Base-by-base conservation (phyloP, 2,888 invertebrate genomes). In the Apomyelois bistriatella region DNA sequence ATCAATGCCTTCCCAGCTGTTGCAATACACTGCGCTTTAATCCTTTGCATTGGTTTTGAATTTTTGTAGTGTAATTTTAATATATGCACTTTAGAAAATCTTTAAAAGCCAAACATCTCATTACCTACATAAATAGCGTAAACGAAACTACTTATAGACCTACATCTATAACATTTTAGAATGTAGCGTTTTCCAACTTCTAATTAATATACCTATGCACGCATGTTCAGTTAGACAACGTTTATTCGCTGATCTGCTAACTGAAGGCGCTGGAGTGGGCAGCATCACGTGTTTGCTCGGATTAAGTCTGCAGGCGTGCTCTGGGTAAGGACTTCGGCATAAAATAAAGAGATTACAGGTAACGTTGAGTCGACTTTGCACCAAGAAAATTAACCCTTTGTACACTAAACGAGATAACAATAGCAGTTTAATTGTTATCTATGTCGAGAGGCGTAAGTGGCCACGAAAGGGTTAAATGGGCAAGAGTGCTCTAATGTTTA, bases 241-340 rank as follows among this genome's bases (percentile, higher is more conserved):
- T 53, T 53, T 35, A 49, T 43, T 43, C 28, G 22, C 12, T 43
- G 43, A 46, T 54, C 53, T 48, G 32, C 37, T n/a, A 40, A 30
- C 52, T 32, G 10, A 12, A 38, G 38, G 16, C 42, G 30, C 32
- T 36, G 43, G 40, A 40, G 32, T 42, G 46, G 46, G 32, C 43
- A 53, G 50, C 53, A 48, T 58, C 55, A 55, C 54, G 52, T 56
- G 56, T 56, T 53, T 48, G 56, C 41, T 48, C 42, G 56, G 56
- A 59, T 57, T 54, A 56, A 54, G 56, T 46, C 42, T 30, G 49
- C 53, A 38, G 53, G 36, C 54, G 48, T 53, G 36, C 43, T 53
- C 52, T 15, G 28, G 32, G 46, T 41, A 52, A 56, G 42, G 56
- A 57, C 54, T 48, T 48, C 5, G 30, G 3, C 10, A 4, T 16